Evolutionary conservation across 2,113 vertebrate species (phyloP).

Genomic region (Petromus typicus): DNA sequence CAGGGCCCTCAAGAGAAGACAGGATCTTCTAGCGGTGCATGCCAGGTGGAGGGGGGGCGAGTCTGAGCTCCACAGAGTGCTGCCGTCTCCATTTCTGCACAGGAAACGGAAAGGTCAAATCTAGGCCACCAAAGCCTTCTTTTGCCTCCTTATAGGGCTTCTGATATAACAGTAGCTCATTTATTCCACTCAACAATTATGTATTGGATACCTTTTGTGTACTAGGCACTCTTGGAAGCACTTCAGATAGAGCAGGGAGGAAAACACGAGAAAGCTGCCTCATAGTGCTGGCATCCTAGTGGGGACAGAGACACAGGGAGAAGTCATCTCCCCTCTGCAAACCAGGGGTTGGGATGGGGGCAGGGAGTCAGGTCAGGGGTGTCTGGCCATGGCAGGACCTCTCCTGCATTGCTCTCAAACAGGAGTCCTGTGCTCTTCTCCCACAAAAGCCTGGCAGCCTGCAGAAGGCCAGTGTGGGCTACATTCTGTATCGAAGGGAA

Average conservation of each 20-base stretch:
- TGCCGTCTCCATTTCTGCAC: neutral
- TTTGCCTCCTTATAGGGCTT: neutral
- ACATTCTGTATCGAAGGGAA: neutral
- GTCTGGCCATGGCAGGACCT: neutral
- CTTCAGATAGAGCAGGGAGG: neutral
- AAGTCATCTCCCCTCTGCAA: neutral
- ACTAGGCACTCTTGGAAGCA: neutral
- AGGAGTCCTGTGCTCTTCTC: neutral
- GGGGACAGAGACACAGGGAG: neutral
- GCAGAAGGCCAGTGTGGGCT: neutral
- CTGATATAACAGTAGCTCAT: neutral
- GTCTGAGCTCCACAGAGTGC: neutral
- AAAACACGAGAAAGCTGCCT: neutral
- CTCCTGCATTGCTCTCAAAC: too few species aligned
- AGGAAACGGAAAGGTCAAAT: neutral
- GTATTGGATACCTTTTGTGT: neutral
- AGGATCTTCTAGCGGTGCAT: neutral
- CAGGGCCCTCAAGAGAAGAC: neutral
- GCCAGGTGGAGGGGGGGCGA: neutral
- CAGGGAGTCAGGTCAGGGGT: neutral
- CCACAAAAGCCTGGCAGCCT: neutral
- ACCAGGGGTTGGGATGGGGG: neutral
- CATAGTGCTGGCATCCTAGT: neutral
- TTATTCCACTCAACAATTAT: neutral
- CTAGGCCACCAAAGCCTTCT: neutral